Percentiles rank a stretch among this genome's conserved stretches.
phyloP scores from a whole-genome alignment of 2,888 invertebrate species.

The Phaonia tiefii region DNA sequence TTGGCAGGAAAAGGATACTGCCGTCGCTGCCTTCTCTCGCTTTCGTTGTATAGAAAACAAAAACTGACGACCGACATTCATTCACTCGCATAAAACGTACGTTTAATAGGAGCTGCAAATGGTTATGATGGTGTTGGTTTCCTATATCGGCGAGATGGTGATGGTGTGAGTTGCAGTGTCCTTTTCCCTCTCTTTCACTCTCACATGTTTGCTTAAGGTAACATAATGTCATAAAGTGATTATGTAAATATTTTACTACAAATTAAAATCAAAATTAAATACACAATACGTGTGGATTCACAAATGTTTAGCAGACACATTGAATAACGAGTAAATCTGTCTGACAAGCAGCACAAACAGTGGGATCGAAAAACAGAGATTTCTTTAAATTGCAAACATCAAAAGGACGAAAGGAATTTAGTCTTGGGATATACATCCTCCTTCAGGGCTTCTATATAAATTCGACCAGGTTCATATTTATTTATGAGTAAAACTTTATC shows the following conservation, averaged over 20 bases:
- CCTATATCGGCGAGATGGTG: neutral
- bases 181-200: too few relatives aligned
- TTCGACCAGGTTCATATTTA: too few relatives aligned
- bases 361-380: neutral
- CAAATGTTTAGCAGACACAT: conserved; percentile 6
- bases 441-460: too few relatives aligned
- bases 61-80: conserved; percentile 7
- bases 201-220: conserved; percentile 55
- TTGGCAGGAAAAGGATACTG: conserved; percentile 29
- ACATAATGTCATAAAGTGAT: conserved; percentile 77
- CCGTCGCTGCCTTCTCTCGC: neutral
- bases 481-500: too few relatives aligned
- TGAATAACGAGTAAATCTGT: neutral
- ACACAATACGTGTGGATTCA: conserved; percentile 50
- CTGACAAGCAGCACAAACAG: neutral
- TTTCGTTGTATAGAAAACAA: neutral
- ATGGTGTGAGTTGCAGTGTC: neutral
- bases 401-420: too few relatives aligned
- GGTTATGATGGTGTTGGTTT: conserved; percentile 23
- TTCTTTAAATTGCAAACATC: too few relatives aligned
- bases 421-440: too few relatives aligned
- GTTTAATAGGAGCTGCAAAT: conserved; percentile 21
- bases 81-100: conserved; percentile 22
- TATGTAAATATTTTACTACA: conserved; percentile 78
- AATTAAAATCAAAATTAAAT: conserved; percentile 78